These are phyloP conservation scores for Phoxinus phoxinus DNA, from an alignment of 2,113 vertebrate species.

Conservation along the genomic window DNA sequence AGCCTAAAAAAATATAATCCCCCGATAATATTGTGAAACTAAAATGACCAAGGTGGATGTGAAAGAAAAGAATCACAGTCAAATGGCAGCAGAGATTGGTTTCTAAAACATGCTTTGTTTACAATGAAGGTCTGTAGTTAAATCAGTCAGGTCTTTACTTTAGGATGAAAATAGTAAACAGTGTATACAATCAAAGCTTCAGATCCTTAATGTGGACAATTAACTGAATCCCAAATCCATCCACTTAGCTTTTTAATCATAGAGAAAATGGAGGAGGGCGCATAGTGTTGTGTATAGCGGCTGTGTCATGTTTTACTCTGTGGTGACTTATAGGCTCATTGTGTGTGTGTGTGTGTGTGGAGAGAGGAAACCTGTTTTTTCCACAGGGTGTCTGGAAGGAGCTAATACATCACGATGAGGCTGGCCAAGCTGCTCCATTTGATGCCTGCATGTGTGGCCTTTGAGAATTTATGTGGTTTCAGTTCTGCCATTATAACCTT, in stretches of 20 bases:
- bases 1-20: slow-evolving; percentile 1
- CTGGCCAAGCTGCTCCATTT: slow-evolving; percentile 14
- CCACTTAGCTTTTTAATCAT: slow-evolving; percentile 13
- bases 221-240: slow-evolving; percentile 9
- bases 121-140: neutral
- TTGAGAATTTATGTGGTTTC: slow-evolving; percentile 10
- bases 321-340: slow-evolving; percentile 33
- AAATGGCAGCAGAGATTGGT: slow-evolving; percentile 1
- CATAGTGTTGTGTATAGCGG: slow-evolving; percentile 21
- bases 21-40: slow-evolving; percentile 13
- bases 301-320: slow-evolving; percentile 26
- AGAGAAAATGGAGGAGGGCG: slow-evolving; percentile 17
- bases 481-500: neutral
- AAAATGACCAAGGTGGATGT: neutral
- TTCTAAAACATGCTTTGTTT: neutral
- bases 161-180: neutral
- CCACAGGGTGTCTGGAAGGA: slow-evolving; percentile 47
- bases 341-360: slow-evolving; percentile 35
- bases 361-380: slow-evolving; percentile 47
- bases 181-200: slow-evolving; percentile 14
- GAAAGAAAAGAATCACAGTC: neutral
- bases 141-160: neutral
- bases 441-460: slow-evolving; percentile 35
- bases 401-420: slow-evolving; percentile 41
- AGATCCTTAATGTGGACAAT: neutral